Conservation (phyloP, 2,888 invertebrate species). For the Auanema freiburgensis region DNA sequence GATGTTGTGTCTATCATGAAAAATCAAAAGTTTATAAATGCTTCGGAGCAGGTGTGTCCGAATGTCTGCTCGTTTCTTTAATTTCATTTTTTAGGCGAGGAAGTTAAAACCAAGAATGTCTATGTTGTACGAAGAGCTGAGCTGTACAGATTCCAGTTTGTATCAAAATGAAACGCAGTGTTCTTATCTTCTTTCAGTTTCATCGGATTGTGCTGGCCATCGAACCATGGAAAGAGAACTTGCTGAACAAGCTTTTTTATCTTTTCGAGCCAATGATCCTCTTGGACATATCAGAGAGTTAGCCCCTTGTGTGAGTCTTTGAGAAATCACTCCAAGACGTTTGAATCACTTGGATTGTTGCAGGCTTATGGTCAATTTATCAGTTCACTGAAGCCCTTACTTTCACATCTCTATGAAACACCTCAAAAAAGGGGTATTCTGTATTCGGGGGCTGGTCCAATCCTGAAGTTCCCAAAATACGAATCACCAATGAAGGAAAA, state of each 20-base stretch:
- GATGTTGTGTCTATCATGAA: neutral
- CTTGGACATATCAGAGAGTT: constrained; percentile 30
- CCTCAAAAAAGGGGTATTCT: constrained; percentile 11
- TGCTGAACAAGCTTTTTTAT: constrained; percentile 4
- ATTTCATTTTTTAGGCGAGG: neutral
- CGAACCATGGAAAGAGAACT: neutral
- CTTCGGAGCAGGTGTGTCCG: constrained; percentile 2
- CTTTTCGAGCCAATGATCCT: constrained; percentile 10
- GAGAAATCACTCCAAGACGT: neutral
- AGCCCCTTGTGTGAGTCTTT: constrained; percentile 37
- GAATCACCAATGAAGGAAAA: constrained; percentile 16
- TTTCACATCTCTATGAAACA: constrained; percentile 1
- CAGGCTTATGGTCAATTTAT: constrained; percentile 6
- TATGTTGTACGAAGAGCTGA: neutral
- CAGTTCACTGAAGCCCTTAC: constrained; percentile 7
- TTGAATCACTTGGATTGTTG: neutral
- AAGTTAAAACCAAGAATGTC: constrained; percentile 3
- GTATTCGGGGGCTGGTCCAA: constrained; percentile 11
- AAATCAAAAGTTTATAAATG: neutral
- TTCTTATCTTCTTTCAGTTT: constrained; percentile 3
- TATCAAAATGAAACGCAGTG: neutral
- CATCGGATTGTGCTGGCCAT: constrained; percentile 17
- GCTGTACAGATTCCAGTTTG: neutral
- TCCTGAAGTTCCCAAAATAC: constrained; percentile 15
- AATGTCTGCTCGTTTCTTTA: neutral